Evolutionary conservation across 2,888 invertebrate genomes (phyloP).

Genomic region (Priocnemis perturbator): DNA sequence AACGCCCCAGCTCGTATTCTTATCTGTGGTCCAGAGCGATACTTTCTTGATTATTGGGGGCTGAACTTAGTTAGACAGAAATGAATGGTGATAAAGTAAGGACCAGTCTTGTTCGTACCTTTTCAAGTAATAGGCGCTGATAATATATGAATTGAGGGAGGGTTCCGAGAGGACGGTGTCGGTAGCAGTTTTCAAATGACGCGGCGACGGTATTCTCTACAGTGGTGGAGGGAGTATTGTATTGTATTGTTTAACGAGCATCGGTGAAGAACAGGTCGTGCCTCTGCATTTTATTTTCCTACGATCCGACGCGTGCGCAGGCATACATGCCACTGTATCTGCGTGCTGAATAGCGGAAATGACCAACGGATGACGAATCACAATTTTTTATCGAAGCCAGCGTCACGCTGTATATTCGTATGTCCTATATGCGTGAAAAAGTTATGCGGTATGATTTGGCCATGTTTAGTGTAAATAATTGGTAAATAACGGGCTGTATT

Average conservation of each 20-base stretch:
- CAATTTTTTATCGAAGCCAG: constrained; percentile 18
- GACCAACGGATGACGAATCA: constrained; percentile 37
- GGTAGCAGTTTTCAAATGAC: no score
- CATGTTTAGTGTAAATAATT: no score
- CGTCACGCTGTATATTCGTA: no score
- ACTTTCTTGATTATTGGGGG: constrained; percentile 5
- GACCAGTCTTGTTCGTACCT: not conserved
- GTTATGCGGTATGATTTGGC: no score
- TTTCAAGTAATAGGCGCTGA: no score
- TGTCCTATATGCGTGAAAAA: no score
- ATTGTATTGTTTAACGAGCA: constrained; percentile 6
- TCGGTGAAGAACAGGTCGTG: not conserved
- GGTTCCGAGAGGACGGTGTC: no score
- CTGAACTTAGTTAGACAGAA: no score
- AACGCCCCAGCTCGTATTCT: not conserved
- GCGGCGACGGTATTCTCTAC: not conserved
- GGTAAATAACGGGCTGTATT: no score
- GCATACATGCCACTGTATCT: constrained; percentile 2
- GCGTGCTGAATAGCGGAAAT: constrained; percentile 38
- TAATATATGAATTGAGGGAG: no score
- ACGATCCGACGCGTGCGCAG: constrained; percentile 13
- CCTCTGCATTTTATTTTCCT: constrained; percentile 12
- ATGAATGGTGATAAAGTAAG: not conserved
- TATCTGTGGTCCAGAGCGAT: constrained; percentile 24
- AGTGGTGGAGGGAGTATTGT: not conserved